Conservation (phyloP, 2,113 vertebrate species). For the Ictalurus furcatus region DNA sequence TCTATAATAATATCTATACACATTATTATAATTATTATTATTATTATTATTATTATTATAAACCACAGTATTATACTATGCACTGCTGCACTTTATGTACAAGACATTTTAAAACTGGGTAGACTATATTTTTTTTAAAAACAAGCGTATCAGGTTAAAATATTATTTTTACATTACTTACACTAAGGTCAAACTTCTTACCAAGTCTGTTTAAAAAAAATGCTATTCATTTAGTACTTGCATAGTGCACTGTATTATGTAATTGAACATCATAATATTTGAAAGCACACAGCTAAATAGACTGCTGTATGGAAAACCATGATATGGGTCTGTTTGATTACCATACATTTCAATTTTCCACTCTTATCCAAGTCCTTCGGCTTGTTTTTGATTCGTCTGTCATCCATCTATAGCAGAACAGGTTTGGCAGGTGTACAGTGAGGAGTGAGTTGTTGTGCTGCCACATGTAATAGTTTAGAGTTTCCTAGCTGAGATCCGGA, state of each 20-base stretch:
- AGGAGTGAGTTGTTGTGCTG: not conserved
- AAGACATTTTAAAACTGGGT: not conserved
- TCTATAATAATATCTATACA: not conserved
- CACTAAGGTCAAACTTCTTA: not conserved
- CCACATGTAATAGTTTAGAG: not conserved
- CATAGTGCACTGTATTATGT: not conserved
- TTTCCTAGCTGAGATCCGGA: not conserved
- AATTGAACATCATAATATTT: not conserved
- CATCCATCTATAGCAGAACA: conserved; percentile 1
- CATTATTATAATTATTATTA: not conserved
- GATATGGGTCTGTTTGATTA: conserved; percentile 17
- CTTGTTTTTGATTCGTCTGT: not conserved
- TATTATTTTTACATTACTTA: not conserved
- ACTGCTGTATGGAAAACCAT: not conserved
- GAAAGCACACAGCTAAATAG: not conserved
- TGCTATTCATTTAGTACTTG: not conserved
- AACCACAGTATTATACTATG: not conserved
- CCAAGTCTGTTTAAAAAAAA: not conserved
- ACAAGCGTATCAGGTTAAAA: not conserved
- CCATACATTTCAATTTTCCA: not conserved
- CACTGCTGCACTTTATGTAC: not conserved
- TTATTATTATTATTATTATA: not conserved
- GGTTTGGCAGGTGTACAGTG: conserved; percentile 10
- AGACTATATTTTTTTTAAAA: not conserved
- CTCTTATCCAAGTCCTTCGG: not conserved